Base-by-base conservation (phyloP, 2,797 vertebrate genomes). In the Ctenosaura bakeri region DNA sequence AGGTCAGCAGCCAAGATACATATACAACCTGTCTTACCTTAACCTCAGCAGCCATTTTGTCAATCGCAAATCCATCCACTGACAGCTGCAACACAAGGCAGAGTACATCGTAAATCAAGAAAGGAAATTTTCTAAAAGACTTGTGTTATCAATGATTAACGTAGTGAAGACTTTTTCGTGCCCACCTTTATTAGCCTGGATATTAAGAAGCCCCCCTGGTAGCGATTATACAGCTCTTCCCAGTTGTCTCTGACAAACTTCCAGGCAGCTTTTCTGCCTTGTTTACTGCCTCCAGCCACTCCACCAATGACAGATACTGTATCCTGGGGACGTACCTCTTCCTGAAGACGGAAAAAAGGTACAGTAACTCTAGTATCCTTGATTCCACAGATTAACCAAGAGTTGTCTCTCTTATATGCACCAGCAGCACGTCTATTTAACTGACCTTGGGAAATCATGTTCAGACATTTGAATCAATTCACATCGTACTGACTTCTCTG, bases 251-350 rank as follows among this genome's bases (percentile, higher is more conserved):
- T 98, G 32, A 99, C 98, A 86, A 99, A 99, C 93, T 98, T 99
- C 99, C 99, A 99, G 73, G 99, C 99, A 77, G 98, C 98, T 97
- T 99, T 99, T 89, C 99, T 98, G 24, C 99, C 99, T 59, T 98
- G 98, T 92, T 98, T 99, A 97, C 99, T 99, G 96, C 99, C 98
- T 93, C 98, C 98, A 12, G 99, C 99, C 32, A 99, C 99, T 26
- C 99, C 99, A 0, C 99, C 99, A 0, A 99, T 99, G 69, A 99
- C 99, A 0, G 98, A 99, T 59, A 99, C 99, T 0, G 99, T 99
- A 96, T 99, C 99, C 97, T 99, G 99, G n/a, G 99, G 98, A 96
- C 99, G 99, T 90, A 99, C 99, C 83, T 99, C 99, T 96, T 99
- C 99, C 99, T 99, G 96, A 14, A 77, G 85, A 87, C 0, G 88